Conservation (phyloP, 1,140 invertebrate genomes). For the Brachionus rubens region DNA sequence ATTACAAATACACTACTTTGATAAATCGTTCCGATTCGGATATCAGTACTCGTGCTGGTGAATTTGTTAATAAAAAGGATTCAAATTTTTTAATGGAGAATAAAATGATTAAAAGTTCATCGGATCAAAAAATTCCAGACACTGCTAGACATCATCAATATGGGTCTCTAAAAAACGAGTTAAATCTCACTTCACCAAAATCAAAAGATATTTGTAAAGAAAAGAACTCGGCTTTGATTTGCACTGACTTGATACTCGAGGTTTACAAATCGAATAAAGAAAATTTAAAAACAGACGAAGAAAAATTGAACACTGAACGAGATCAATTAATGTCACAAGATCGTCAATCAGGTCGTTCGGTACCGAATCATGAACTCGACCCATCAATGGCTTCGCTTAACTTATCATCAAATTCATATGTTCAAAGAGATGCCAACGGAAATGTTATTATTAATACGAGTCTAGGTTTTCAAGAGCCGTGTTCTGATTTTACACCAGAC, state of each 20-base stretch:
- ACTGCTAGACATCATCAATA: not conserved
- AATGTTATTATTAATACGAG: slow-evolving; percentile 32
- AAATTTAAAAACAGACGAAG: not conserved
- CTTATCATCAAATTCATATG: not conserved
- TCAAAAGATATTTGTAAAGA: no score
- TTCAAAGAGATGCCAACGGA: slow-evolving; percentile 14
- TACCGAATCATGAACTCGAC: not conserved
- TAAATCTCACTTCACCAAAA: no score
- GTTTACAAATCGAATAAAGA: slow-evolving; percentile 30
- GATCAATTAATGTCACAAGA: not conserved
- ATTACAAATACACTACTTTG: slow-evolving; percentile 29
- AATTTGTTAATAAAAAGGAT: not conserved
- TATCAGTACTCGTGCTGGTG: not conserved
- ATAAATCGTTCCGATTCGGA: not conserved
- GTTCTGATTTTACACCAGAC: slow-evolving; percentile 10
- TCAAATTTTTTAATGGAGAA: not conserved
- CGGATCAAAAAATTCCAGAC: slow-evolving; percentile 27
- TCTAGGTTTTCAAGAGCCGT: slow-evolving; percentile 29
- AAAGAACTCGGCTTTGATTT: not conserved
- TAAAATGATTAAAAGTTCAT: slow-evolving; percentile 14
- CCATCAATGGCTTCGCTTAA: not conserved
- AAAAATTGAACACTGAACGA: not conserved
- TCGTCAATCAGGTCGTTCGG: slow-evolving; percentile 29
- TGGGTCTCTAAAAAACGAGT: no score
- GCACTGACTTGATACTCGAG: slow-evolving; percentile 28